Conservation (phyloP, 1,140 invertebrate species). For the Ips typographus region DNA sequence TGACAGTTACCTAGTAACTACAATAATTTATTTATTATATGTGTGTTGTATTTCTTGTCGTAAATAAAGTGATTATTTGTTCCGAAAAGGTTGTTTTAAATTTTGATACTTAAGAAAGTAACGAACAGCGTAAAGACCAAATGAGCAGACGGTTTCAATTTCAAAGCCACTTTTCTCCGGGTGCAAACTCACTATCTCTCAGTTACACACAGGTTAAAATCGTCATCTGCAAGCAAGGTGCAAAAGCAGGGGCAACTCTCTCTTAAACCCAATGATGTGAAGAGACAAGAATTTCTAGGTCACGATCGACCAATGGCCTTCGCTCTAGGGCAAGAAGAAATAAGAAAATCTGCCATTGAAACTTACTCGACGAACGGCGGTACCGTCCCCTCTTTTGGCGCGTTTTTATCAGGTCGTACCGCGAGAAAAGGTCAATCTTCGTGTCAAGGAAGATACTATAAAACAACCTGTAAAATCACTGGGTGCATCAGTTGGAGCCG, state of each 20-base stretch:
- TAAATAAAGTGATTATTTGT: background rate
- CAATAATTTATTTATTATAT: conserved; percentile 17
- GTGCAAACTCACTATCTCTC: conserved; percentile 26
- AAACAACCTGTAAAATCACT: conserved; percentile 39
- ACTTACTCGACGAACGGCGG: conserved; percentile 11
- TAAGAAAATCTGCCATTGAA: conserved; percentile 33
- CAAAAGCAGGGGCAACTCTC: conserved; percentile 35
- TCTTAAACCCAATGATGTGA: conserved; percentile 30
- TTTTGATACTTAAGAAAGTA: background rate
- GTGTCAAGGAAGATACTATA: conserved; percentile 45
- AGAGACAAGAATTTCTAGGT: conserved; percentile 29
- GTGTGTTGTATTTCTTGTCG: conserved; percentile 1
- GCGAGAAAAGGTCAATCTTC: conserved; percentile 43
- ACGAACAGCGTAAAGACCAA: background rate
- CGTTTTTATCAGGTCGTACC: conserved; percentile 37
- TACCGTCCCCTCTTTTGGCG: conserved; percentile 23
- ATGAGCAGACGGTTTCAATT: conserved; percentile 10
- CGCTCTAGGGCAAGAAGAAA: conserved; percentile 24
- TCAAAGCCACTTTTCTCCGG: conserved; percentile 12
- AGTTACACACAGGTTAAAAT: conserved; percentile 20
- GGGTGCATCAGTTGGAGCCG: conserved; percentile 31
- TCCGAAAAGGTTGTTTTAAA: background rate
- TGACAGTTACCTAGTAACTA: conserved; percentile 6
- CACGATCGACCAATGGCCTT: conserved; percentile 29
- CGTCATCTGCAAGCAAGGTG: conserved; percentile 18